These are phyloP conservation scores for Solenodon paradoxus DNA, from an alignment of 2,113 vertebrate species.

Conservation along the genomic window DNA sequence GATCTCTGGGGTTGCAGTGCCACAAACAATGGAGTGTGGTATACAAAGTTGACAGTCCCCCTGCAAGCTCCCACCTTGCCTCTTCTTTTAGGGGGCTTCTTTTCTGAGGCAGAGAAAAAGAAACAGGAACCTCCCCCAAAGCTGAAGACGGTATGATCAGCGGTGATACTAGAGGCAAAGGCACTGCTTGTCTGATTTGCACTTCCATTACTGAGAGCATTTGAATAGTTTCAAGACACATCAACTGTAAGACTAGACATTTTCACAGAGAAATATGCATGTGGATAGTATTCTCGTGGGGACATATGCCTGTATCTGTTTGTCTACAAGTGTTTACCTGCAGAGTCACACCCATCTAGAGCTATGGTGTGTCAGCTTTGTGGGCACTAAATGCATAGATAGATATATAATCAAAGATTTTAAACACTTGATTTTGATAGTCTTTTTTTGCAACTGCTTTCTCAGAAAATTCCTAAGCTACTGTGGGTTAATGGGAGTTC, in stretches of 20 bases:
- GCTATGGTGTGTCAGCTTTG: not conserved
- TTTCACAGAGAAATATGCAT: not conserved
- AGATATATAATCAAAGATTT: constrained; percentile 38
- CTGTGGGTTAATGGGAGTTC: constrained; percentile 57
- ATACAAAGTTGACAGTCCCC: not conserved
- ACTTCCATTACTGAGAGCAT: not conserved
- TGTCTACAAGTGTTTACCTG: not conserved
- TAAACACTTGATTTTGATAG: constrained; percentile 43
- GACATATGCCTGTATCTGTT: not conserved
- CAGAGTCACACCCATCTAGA: not conserved
- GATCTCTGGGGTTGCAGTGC: not conserved
- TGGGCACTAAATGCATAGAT: not conserved
- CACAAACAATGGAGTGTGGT: not conserved
- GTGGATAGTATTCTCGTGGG: not conserved
- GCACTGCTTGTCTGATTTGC: not conserved
- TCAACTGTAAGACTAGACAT: not conserved
- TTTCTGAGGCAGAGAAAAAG: not conserved
- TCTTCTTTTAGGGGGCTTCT: not conserved
- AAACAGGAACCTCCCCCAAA: not conserved
- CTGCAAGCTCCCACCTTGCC: not conserved
- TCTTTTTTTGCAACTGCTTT: constrained; percentile 33
- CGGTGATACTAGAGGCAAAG: not conserved
- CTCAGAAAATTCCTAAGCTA: constrained; percentile 68
- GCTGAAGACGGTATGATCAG: not conserved
- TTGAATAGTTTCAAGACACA: constrained; percentile 40